A percentile compares a stretch with the other conserved stretches of the same genome.
Evolutionary conservation across 2,888 invertebrate species (phyloP).

Genomic region (Acanthopleura granulata): DNA sequence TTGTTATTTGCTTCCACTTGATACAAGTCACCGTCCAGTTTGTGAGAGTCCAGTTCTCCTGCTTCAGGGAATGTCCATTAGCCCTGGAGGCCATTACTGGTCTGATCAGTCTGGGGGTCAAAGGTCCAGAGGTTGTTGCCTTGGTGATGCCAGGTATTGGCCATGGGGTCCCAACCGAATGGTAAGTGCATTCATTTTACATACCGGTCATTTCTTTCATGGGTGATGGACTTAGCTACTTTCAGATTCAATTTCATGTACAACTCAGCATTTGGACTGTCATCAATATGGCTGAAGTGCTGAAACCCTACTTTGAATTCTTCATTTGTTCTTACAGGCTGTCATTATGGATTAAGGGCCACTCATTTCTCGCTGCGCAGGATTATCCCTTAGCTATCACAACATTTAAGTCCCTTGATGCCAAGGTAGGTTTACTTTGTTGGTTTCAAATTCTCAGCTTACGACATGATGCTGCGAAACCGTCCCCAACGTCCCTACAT

Average conservation of each 20-base stretch:
- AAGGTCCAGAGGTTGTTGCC: conserved; percentile 82
- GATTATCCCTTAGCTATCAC: conserved; percentile 80
- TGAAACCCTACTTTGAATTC: not conserved
- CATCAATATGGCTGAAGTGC: too few species aligned
- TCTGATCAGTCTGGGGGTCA: conserved; percentile 79
- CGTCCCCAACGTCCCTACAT: too few species aligned
- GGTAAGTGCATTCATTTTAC: conserved; percentile 66
- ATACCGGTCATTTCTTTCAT: too few species aligned
- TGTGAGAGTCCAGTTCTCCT: not conserved
- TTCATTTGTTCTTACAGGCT: conserved; percentile 60
- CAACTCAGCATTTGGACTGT: too few species aligned
- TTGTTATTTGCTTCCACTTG: too few species aligned
- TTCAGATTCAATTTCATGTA: too few species aligned
- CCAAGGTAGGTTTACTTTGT: conserved; percentile 62
- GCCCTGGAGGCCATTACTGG: conserved; percentile 83
- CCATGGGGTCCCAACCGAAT: conserved; percentile 70
- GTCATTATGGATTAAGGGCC: conserved; percentile 71
- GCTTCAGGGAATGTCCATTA: conserved; percentile 77
- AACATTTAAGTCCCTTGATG: conserved; percentile 77
- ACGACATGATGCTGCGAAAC: too few species aligned
- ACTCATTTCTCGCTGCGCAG: conserved; percentile 76
- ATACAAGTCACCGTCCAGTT: too few species aligned
- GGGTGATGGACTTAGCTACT: too few species aligned
- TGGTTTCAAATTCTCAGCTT: too few species aligned
- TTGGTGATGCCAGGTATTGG: conserved; percentile 77